Percentiles rank a stretch among this genome's conserved stretches.
Conservation (phyloP, 2,113 vertebrate species). For the Tachysurus vachellii region DNA sequence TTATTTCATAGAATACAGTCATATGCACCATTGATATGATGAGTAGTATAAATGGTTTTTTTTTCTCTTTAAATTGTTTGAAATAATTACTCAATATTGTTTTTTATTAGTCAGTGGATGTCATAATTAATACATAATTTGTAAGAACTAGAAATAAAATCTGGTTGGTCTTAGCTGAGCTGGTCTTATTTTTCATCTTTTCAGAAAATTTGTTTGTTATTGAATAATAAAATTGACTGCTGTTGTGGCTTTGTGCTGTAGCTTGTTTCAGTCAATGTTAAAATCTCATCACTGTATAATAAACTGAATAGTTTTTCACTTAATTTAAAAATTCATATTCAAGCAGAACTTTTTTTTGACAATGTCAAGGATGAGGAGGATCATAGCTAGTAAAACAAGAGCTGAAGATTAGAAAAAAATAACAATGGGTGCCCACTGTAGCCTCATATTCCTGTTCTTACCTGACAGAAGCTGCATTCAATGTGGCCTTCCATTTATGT, state of each 20-base stretch:
- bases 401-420: too few species aligned
- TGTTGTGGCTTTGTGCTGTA: too few species aligned
- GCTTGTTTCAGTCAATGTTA: too few species aligned
- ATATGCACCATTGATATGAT: not conserved
- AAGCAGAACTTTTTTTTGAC: not conserved
- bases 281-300: conserved; percentile 78
- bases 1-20: not conserved
- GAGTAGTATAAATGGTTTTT: conserved; percentile 17
- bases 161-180: conserved; percentile 12
- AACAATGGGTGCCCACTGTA: too few species aligned
- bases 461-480: too few species aligned
- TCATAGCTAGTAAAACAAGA: too few species aligned
- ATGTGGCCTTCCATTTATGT: too few species aligned
- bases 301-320: conserved; percentile 69
- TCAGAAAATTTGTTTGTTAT: not conserved
- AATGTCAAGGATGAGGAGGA: not conserved
- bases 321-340: conserved; percentile 64
- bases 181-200: not conserved
- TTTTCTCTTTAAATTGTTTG: conserved; percentile 32
- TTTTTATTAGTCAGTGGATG: conserved; percentile 31
- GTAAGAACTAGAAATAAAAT: conserved; percentile 56
- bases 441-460: too few species aligned
- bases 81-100: conserved; percentile 29
- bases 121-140: not conserved
- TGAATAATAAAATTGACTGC: conserved; percentile 5